phyloP scores from a whole-genome alignment of 2,888 invertebrate species.

The Strigamia maritima region DNA sequence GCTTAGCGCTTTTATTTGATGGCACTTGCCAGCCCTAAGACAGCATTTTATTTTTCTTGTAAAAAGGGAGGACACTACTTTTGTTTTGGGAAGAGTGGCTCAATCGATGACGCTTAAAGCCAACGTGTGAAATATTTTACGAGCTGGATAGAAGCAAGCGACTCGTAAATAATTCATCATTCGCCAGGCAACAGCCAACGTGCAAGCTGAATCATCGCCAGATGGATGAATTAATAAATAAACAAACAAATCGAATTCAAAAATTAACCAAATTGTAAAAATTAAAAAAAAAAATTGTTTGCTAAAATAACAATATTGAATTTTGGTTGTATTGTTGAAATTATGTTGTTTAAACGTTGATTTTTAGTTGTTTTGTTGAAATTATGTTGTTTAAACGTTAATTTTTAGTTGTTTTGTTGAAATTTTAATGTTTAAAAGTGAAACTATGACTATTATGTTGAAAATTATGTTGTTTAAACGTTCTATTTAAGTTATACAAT shows the following conservation, averaged over 20 bases:
- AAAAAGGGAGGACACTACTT: slow-evolving; percentile 7
- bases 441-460: too few relatives aligned
- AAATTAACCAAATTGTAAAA: not conserved
- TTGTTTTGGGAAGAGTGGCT: slow-evolving; percentile 10
- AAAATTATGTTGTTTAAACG: too few relatives aligned
- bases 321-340: too few relatives aligned
- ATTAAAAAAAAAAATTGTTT: too few relatives aligned
- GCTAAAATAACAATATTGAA: too few relatives aligned
- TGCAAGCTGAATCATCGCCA: not conserved
- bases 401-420: too few relatives aligned
- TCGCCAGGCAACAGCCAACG: not conserved
- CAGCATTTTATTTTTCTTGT: slow-evolving; percentile 18
- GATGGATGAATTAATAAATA: not conserved
- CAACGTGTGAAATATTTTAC: slow-evolving; percentile 10
- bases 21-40: not conserved
- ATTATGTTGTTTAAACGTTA: too few relatives aligned
- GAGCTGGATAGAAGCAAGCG: not conserved
- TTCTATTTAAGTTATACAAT: too few relatives aligned
- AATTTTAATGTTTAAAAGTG: too few relatives aligned
- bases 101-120: slow-evolving; percentile 4
- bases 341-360: too few relatives aligned
- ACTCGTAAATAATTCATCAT: slow-evolving; percentile 10
- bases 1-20: slow-evolving; percentile 15
- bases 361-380: too few relatives aligned
- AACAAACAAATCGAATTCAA: not conserved